Evolutionary conservation across 2,113 vertebrate genomes (phyloP).

Genomic region (Probosciger aterrimus): DNA sequence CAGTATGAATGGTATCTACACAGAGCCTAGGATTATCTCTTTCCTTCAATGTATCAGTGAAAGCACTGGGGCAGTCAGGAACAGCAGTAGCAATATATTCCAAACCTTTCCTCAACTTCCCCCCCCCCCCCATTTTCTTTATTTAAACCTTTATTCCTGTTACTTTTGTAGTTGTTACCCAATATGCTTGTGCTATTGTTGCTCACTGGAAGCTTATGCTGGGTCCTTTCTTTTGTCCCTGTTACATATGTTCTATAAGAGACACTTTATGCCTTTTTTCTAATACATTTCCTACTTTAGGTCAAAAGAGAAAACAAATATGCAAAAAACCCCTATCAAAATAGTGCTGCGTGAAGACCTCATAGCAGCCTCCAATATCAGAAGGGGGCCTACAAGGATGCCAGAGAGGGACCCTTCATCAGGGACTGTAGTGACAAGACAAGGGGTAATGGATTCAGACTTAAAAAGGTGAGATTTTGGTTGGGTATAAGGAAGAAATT

Average conservation of each 20-base stretch:
- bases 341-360: background rate
- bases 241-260: background rate
- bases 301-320: conserved; percentile 8
- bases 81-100: background rate
- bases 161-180: background rate
- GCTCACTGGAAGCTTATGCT: background rate
- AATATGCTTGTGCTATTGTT: background rate
- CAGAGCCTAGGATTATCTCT: background rate
- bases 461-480: background rate
- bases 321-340: background rate
- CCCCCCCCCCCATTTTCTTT: background rate
- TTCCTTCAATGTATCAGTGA: background rate
- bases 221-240: background rate
- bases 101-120: background rate
- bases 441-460: background rate
- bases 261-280: background rate
- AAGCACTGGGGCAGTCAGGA: background rate
- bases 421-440: background rate
- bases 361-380: background rate
- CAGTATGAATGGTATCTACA: background rate
- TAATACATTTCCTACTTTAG: background rate
- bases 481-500: background rate
- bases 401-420: background rate
- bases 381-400: background rate
- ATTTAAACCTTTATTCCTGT: background rate